phyloP scores from a whole-genome alignment of 2,797 vertebrate species.

The Poecile montanus region DNA sequence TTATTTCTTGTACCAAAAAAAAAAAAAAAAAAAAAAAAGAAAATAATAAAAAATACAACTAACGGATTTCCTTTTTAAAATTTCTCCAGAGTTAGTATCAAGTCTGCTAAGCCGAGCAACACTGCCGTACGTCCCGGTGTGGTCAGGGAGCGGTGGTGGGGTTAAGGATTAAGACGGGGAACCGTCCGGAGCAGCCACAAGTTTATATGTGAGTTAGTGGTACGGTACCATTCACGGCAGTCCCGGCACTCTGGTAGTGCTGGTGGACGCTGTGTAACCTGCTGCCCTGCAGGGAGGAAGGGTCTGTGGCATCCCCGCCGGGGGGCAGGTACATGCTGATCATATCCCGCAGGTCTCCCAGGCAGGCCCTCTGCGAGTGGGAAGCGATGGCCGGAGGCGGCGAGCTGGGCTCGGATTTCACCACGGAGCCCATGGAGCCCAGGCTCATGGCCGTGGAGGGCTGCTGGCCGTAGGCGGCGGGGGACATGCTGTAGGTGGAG shows the following conservation, averaged over 20 bases:
- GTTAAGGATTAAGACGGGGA: background rate
- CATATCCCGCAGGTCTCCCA: constrained; percentile 99
- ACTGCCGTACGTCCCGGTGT: constrained; percentile 62
- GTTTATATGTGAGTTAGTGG: constrained; percentile 94
- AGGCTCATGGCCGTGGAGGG: constrained; percentile 88
- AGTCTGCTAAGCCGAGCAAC: constrained; percentile 73
- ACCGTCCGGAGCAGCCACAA: constrained; percentile 74
- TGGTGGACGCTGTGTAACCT: constrained; percentile 97
- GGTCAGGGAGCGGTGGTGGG: background rate
- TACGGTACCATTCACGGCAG: constrained; percentile 94
- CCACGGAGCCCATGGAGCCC: constrained; percentile 92
- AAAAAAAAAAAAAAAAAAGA: background rate
- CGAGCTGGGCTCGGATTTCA: constrained; percentile 96
- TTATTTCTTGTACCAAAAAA: constrained; percentile 15
- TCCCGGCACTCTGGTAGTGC: constrained; percentile 95
- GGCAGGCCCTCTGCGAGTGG: constrained; percentile 94
- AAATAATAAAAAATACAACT: background rate
- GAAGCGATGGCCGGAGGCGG: constrained; percentile 94
- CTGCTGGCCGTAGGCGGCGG: constrained; percentile 91
- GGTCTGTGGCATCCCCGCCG: constrained; percentile 92
- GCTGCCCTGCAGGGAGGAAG: constrained; percentile 88
- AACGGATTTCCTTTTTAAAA: constrained; percentile 59
- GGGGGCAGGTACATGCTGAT: constrained; percentile 99
- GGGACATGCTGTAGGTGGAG: constrained; percentile 83
- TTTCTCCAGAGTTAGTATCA: constrained; percentile 63